Base-by-base conservation (phyloP, 2,888 invertebrate genomes). In the Pristionchus fissidentatus region DNA sequence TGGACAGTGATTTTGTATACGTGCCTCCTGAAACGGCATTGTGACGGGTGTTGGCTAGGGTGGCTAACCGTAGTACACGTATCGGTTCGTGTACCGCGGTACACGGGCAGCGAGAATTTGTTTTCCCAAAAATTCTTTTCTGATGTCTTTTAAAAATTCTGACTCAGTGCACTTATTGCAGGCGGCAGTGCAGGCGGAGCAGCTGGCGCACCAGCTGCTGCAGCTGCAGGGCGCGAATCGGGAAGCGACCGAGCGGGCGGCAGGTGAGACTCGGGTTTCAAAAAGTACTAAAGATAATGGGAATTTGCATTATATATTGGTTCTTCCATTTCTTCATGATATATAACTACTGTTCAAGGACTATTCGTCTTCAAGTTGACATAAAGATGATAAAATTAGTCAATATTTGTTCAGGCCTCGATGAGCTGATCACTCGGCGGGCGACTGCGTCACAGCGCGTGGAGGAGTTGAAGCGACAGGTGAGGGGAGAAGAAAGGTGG, bases 101-200 rank as follows among this genome's bases (percentile, higher is more conserved):
- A 1, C 5, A n/a, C n/a, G 22, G 13, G 13, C n/a, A n/a, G 5
- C 8, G n/a, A 10, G 26, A 57, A 29, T 38, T 19, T 19, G 32
- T 35, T 66, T 66, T 38, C 1, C 0, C 3, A 19, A 22, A 1
- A 38, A 66, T 4, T 38, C 22, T 70, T 70, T 7, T n/a, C n/a
- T n/a, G n/a, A n/a, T n/a, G n/a, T n/a, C n/a, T 49, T 49, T 19
- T 49, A 19, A 13, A 10, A 49, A 49, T 49, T 13, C 8, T 49
- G 19, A 49, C 19, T n/a, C n/a, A n/a, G n/a, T n/a, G n/a, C n/a
- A n/a, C n/a, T n/a, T 26, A n/a, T 79, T 88, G 43, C 83, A 90
- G 89, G 73, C 88, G 19, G 87, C 90, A n/a, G 89, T 91, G n/a
- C 90, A 90, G 83, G 87, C 89, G 32, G 90, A 93, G 84, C 91